Conservation (phyloP, 2,888 invertebrate genomes). For the Apamea crenata region DNA sequence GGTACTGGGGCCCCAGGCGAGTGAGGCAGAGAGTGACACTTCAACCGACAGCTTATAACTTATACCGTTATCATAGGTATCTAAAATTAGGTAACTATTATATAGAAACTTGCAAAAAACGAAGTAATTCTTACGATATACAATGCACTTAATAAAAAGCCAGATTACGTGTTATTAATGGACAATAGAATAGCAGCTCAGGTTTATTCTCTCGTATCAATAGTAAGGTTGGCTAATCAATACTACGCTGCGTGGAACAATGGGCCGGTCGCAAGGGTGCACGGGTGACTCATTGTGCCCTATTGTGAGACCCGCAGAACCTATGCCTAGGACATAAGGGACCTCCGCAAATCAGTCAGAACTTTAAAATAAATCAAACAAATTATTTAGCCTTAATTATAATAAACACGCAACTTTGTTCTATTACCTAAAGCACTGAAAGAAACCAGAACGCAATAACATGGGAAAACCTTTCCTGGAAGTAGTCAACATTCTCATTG, state of each 20-base stretch:
- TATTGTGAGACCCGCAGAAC: conserved; percentile 38
- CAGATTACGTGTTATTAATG: conserved; percentile 31
- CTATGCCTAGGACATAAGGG: conserved; percentile 12
- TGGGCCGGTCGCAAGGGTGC: conserved; percentile 48
- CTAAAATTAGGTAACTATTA: neutral
- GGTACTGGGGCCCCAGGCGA: neutral
- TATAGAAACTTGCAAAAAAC: neutral
- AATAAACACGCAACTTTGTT: neutral
- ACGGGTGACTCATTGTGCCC: conserved; percentile 48
- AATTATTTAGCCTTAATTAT: no score
- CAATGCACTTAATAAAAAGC: conserved; percentile 40
- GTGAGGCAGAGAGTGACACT: no score
- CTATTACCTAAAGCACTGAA: neutral
- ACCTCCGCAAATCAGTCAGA: neutral
- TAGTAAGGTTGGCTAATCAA: conserved; percentile 51
- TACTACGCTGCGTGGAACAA: conserved; percentile 35
- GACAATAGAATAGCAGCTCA: conserved; percentile 51
- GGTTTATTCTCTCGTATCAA: conserved; percentile 42
- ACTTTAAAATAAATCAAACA: neutral
- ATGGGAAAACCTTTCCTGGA: neutral
- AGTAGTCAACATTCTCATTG: no score
- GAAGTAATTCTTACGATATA: conserved; percentile 2
- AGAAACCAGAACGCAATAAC: neutral
- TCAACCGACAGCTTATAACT: neutral
- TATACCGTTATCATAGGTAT: neutral